phyloP scores from a whole-genome alignment of 2,888 invertebrate genomes.

The Tipula lateralis region DNA sequence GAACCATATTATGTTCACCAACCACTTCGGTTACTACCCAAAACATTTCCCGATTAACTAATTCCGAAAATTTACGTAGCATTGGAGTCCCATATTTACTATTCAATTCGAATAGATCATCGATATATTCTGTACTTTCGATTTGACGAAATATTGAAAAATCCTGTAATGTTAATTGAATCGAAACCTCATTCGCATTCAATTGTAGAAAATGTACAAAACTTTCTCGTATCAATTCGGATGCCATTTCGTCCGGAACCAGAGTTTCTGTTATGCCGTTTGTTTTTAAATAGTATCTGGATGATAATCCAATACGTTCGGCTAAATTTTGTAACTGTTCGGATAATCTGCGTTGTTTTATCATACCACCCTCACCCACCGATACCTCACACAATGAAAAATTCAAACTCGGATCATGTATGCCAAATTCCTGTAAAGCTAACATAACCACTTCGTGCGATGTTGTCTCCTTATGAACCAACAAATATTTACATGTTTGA shows the following conservation, averaged over 20 bases:
- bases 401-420: constrained; percentile 89
- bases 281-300: constrained; percentile 94
- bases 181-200: constrained; percentile 93
- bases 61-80: constrained; percentile 87
- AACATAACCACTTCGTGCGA: constrained; percentile 94
- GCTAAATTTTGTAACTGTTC: constrained; percentile 94
- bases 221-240: constrained; percentile 87
- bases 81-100: constrained; percentile 90
- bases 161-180: constrained; percentile 93
- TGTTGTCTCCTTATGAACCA: constrained; percentile 90
- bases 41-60: constrained; percentile 98
- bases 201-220: constrained; percentile 90
- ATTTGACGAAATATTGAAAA: constrained; percentile 90
- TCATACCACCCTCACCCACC: constrained; percentile 90
- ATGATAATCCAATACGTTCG: constrained; percentile 84
- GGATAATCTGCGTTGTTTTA: constrained; percentile 91
- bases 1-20: constrained; percentile 83
- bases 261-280: constrained; percentile 91
- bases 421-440: constrained; percentile 92
- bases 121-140: constrained; percentile 97
- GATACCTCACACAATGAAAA: constrained; percentile 95
- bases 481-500: constrained; percentile 95
- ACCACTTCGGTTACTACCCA: constrained; percentile 99
- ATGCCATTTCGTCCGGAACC: constrained; percentile 93
- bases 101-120: constrained; percentile 81